Percentiles rank a stretch among this genome's conserved stretches.
These are phyloP conservation scores for Ips nitidus DNA, from an alignment of 1,140 invertebrate genomes.

Conservation along the genomic window DNA sequence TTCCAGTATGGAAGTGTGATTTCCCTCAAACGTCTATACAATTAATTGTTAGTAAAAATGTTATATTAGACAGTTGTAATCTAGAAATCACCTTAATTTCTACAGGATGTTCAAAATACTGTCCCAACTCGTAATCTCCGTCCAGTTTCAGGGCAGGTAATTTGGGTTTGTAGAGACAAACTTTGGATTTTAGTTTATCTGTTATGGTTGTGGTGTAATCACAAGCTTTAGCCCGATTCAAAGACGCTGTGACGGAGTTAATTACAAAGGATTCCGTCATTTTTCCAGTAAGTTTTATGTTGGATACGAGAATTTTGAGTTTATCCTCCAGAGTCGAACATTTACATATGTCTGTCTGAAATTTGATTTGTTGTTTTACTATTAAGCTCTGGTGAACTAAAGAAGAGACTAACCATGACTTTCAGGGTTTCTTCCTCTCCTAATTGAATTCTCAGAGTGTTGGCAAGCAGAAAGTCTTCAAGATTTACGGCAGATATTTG, in stretches of 20 bases:
- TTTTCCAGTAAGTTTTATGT: conserved; percentile 54
- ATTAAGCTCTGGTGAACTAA: background rate
- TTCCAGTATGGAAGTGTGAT: conserved; percentile 68
- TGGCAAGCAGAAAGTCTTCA: background rate
- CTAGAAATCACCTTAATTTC: conserved; percentile 52
- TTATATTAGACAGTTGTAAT: conserved; percentile 39
- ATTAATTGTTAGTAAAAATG: background rate
- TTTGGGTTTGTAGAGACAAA: conserved; percentile 64
- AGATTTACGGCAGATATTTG: background rate
- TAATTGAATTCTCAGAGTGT: background rate
- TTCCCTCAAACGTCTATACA: conserved; percentile 56
- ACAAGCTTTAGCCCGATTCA: conserved; percentile 58
- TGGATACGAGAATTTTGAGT: conserved; percentile 45
- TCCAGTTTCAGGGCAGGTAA: conserved; percentile 54
- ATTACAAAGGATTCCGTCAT: conserved; percentile 52
- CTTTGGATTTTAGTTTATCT: conserved; percentile 58
- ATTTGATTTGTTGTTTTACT: conserved; percentile 7
- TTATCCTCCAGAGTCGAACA: conserved; percentile 33
- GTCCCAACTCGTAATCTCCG: conserved; percentile 65
- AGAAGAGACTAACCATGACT: background rate
- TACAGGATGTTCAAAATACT: conserved; percentile 55
- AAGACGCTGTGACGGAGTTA: conserved; percentile 54
- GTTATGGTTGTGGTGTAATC: conserved; percentile 53
- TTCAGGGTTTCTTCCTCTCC: background rate
- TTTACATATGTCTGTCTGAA: conserved; percentile 25